Evolutionary conservation across 2,888 invertebrate genomes (phyloP), one percentile per base, ranked within the genome.

Genomic region (Operophtera brumata): DNA sequence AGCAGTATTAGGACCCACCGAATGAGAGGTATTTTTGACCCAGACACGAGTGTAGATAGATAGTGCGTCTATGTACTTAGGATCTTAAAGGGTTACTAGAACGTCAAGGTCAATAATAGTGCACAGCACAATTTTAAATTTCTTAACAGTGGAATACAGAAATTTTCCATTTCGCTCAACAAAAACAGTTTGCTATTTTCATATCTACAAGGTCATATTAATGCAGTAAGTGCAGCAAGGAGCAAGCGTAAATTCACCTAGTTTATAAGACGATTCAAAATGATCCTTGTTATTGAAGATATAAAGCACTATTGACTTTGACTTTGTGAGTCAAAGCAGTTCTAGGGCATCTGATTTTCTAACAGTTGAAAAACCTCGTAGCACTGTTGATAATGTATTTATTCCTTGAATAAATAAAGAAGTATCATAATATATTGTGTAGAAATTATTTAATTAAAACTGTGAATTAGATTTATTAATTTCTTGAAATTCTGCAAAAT

Each of bases 171-270:
- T 26, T 20, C 40, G 20, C 37, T 45, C 36, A 39, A 32, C 34
- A 57, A 45, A 44, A 47, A 46, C 42, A 10, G 26, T 48, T 56
- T 30, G 42, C 50, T 45, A 45, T 30, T 42, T 46, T 50, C 13
- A 55, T 47, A 41, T 39, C 48, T 42, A 12, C 52, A 57, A 57
- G 57, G 57, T 30, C 48, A 52, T 36, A 39, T 14, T 40, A 44
- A 45, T 40, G 40, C 43, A 47, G 10, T 20, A 20, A 20, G 20
- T 20, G 20, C 20, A 20, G 20, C 20, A 20, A 20, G 20, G 20
- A 20, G 4, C 20, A 20, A 20, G 20, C 20, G 20, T 20, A 20
- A 20, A 20, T 20, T 20, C 20, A 20, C 2, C 20, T 20, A 20
- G 20, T 20, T 20, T 20, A 20, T 20, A 20, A 2, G 20, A 20